These are phyloP conservation scores for Helicoverpa zea DNA, from an alignment of 1,140 invertebrate genomes.

Conservation along the genomic window DNA sequence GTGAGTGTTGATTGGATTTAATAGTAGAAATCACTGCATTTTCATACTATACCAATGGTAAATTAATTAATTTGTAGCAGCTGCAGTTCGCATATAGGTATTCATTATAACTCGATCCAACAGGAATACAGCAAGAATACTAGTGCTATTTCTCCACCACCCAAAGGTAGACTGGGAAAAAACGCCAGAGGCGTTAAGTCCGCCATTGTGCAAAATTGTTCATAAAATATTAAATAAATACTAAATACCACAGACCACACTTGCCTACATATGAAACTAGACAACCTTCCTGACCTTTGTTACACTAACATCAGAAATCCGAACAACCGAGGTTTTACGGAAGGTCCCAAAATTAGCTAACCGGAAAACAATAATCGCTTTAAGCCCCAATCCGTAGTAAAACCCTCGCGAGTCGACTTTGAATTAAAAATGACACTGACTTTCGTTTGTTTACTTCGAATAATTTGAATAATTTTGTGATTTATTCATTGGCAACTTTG, in stretches of 20 bases:
- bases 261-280: background rate
- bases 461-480: conserved; percentile 37
- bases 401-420: conserved; percentile 7
- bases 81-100: too few relatives aligned
- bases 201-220: too few relatives aligned
- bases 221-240: background rate
- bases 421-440: conserved; percentile 36
- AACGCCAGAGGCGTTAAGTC: too few relatives aligned
- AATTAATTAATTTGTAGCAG: too few relatives aligned
- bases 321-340: conserved; percentile 26
- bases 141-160: too few relatives aligned
- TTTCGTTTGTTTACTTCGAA: conserved; percentile 19
- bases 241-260: background rate
- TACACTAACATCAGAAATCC: conserved; percentile 33
- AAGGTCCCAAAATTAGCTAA: conserved; percentile 32
- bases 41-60: too few relatives aligned
- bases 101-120: too few relatives aligned
- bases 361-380: conserved; percentile 49
- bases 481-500: conserved; percentile 29
- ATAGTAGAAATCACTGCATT: too few relatives aligned
- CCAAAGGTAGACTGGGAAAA: too few relatives aligned
- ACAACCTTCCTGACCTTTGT: conserved; percentile 5
- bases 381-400: conserved; percentile 25
- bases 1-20: too few relatives aligned
- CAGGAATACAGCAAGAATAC: too few relatives aligned